phyloP scores from a whole-genome alignment of 2,797 vertebrate species.

The Smutsia temminckii region DNA sequence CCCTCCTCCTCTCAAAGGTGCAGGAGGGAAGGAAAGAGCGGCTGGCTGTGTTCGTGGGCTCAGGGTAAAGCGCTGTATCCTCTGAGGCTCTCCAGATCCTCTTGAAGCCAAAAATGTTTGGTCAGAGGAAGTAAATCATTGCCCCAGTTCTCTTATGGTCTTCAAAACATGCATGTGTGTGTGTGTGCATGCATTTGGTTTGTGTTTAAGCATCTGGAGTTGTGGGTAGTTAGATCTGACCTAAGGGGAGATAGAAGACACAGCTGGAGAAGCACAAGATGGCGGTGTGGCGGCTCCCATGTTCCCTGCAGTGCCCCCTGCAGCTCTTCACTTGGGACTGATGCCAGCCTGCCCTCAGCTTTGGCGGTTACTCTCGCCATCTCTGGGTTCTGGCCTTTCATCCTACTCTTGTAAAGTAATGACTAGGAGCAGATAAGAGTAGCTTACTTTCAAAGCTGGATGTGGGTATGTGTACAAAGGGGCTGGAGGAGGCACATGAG shows the following conservation, averaged over 20 bases:
- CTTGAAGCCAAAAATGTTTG: background rate
- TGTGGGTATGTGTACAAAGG: background rate
- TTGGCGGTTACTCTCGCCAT: background rate
- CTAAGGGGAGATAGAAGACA: background rate
- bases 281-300: rapidly evolving
- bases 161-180: background rate
- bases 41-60: background rate
- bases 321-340: background rate
- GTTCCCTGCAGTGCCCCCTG: background rate
- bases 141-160: background rate
- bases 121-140: background rate
- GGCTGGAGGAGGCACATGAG: rapidly evolving
- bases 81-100: background rate
- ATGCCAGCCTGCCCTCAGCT: background rate
- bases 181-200: background rate
- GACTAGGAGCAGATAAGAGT: background rate
- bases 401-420: background rate
- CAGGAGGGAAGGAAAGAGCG: background rate
- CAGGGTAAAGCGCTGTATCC: background rate
- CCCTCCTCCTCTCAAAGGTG: background rate
- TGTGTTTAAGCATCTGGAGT: background rate
- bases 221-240: background rate
- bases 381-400: background rate
- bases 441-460: background rate
- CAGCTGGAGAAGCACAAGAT: background rate